Evolutionary conservation across 1,140 invertebrate genomes (phyloP).

Genomic region (Carcinoscorpius rotundicauda): DNA sequence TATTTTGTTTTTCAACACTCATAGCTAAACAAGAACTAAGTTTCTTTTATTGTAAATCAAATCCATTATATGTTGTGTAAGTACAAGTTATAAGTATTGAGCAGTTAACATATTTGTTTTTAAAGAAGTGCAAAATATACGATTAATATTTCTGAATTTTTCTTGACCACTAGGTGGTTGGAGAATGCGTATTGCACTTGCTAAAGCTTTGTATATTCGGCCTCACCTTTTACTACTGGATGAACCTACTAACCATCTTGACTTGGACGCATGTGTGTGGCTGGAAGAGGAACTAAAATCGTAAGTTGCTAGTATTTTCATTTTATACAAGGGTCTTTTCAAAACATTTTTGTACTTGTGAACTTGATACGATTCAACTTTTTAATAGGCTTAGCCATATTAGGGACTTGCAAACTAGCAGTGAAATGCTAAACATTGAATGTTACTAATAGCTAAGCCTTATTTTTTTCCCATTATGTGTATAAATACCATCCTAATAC

Average conservation of each 20-base stretch:
- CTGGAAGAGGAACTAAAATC: conserved; percentile 92
- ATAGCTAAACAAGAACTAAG: too few relatives aligned
- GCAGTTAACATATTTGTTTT: too few relatives aligned
- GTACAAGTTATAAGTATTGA: too few relatives aligned
- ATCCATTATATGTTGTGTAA: too few relatives aligned
- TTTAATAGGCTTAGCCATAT: conserved; percentile 22
- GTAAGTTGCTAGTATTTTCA: conserved; percentile 35
- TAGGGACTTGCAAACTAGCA: too few relatives aligned
- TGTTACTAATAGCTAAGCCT: too few relatives aligned
- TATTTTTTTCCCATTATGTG: too few relatives aligned
- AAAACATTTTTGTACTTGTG: neutral
- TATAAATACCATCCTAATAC: too few relatives aligned
- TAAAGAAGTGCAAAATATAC: too few relatives aligned
- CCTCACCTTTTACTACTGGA: conserved; percentile 41
- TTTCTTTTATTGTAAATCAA: too few relatives aligned
- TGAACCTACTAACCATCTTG: conserved; percentile 55
- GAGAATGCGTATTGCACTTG: conserved; percentile 98
- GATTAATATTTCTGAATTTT: neutral
- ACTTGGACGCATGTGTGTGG: conserved; percentile 96
- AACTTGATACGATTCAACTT: conserved; percentile 2
- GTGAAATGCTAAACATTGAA: too few relatives aligned
- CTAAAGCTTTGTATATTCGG: conserved; percentile 44
- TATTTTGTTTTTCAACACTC: too few relatives aligned
- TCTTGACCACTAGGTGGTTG: conserved; percentile 56
- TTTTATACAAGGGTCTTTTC: neutral